Percentiles rank a stretch among this genome's conserved stretches.
These are phyloP conservation scores for Crambe crambe DNA, from an alignment of 37 sponge, comb jelly and placozoan species.

Conservation along the genomic window DNA sequence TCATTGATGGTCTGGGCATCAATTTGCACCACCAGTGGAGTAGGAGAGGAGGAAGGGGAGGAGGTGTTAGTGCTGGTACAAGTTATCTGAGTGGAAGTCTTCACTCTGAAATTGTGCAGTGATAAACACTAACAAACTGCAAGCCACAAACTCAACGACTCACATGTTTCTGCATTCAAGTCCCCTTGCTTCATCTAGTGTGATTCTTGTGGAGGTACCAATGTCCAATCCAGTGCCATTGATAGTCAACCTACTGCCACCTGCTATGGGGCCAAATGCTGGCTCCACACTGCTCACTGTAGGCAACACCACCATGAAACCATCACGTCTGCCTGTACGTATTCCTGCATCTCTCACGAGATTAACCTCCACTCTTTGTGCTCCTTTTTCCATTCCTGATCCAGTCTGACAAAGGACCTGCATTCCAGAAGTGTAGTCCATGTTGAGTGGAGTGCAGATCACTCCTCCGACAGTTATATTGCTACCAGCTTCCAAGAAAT, in stretches of 20 bases:
- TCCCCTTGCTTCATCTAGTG: constrained; percentile 18
- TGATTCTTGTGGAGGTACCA: constrained; percentile 56
- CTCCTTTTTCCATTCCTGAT: not conserved
- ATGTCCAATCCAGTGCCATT: constrained; percentile 59
- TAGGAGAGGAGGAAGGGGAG: too few species aligned
- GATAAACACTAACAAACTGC: not conserved
- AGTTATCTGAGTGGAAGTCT: not conserved
- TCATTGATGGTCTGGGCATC: constrained; percentile 1
- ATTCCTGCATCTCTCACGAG: not conserved
- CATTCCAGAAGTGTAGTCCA: constrained; percentile 31
- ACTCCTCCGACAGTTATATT: not conserved
- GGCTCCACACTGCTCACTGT: constrained; percentile 42
- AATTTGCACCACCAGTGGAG: constrained; percentile 31
- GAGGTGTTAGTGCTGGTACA: not conserved
- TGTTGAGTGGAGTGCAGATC: constrained; percentile 16
- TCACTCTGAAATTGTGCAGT: not conserved
- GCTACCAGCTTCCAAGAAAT: not conserved
- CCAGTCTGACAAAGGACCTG: constrained; percentile 31
- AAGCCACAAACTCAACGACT: not conserved
- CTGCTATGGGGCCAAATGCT: constrained; percentile 67
- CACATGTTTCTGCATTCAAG: not conserved
- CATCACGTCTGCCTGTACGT: too few species aligned
- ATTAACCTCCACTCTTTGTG: not conserved
- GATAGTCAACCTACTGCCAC: constrained; percentile 63
- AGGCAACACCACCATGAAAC: not conserved